Evolutionary conservation across 2,888 invertebrate species (phyloP).

Genomic region (Drepana falcataria): DNA sequence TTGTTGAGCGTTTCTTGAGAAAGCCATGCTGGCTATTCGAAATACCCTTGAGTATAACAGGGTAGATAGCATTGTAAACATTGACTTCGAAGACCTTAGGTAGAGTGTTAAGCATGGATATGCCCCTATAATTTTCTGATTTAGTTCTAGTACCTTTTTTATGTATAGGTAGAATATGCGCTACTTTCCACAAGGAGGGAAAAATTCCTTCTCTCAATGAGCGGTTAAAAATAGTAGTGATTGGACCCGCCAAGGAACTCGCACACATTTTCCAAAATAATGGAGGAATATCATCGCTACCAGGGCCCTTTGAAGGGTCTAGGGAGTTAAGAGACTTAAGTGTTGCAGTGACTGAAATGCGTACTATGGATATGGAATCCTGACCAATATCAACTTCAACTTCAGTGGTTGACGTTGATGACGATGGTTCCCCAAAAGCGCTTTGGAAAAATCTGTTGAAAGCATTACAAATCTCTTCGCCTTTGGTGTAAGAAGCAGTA

Average conservation of each 20-base stretch:
- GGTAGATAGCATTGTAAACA: too few relatives aligned
- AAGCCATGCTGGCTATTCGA: conserved; percentile 11
- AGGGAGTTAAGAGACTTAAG: too few relatives aligned
- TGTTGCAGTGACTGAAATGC: too few relatives aligned
- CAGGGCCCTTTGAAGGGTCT: conserved; percentile 4
- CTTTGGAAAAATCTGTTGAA: neutral
- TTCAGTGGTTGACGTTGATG: too few relatives aligned
- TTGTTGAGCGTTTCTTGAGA: conserved; percentile 2
- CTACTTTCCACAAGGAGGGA: conserved; percentile 12
- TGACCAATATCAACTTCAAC: too few relatives aligned
- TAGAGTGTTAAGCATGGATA: conserved; percentile 3
- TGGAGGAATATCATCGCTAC: conserved; percentile 10
- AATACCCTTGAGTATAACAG: too few relatives aligned
- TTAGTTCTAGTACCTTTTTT: conserved; percentile 11
- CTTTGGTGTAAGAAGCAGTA: too few relatives aligned
- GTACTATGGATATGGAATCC: too few relatives aligned
- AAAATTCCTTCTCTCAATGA: conserved; percentile 9
- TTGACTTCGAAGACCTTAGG: conserved; percentile 6
- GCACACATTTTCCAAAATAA: conserved; percentile 10
- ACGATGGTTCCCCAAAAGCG: too few relatives aligned
- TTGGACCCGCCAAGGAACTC: conserved; percentile 3
- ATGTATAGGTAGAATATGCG: conserved; percentile 13
- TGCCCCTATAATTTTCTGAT: conserved; percentile 9
- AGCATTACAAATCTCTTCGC: conserved; percentile 2
- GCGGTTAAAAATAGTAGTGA: conserved; percentile 7